phyloP scores from a whole-genome alignment of 2,113 vertebrate species.

The Alaudala cheleensis region DNA sequence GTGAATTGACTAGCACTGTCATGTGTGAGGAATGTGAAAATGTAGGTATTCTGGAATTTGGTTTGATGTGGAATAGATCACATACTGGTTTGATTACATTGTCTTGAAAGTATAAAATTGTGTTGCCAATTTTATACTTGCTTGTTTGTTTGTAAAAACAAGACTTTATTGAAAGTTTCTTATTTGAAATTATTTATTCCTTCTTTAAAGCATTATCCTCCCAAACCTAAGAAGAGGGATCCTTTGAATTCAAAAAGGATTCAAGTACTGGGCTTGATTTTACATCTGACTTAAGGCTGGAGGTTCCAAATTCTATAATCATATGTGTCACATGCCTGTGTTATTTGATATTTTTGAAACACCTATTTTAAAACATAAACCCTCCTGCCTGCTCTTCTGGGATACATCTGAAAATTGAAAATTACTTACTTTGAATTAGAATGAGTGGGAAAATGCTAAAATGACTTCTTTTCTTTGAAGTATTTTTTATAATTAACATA shows the following conservation, averaged over 20 bases:
- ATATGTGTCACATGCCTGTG: background rate
- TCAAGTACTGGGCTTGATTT: background rate
- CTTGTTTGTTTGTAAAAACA: conserved; percentile 38
- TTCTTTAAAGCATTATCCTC: conserved; percentile 55
- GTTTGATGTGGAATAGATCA: conserved; percentile 61
- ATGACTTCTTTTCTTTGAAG: background rate
- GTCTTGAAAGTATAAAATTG: conserved; percentile 66
- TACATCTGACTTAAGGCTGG: background rate
- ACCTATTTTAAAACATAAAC: background rate
- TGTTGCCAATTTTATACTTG: conserved; percentile 55
- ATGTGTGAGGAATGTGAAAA: conserved; percentile 99
- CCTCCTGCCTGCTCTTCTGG: background rate
- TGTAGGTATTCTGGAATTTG: conserved; percentile 83
- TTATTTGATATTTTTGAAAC: background rate
- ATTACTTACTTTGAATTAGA: background rate
- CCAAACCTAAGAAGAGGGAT: background rate
- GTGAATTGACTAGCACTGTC: conserved; percentile 97
- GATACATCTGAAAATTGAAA: background rate
- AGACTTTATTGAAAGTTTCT: conserved; percentile 11
- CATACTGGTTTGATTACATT: conserved; percentile 39
- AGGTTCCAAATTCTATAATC: conserved; percentile 37
- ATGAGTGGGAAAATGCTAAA: conserved; percentile 53
- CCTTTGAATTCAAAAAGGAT: conserved; percentile 23
- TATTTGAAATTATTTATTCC: conserved; percentile 4
- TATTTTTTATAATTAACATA: background rate